Evolutionary conservation across 2,113 vertebrate species (phyloP), one percentile per base, ranked within the genome.

Genomic region (Channa maculata): DNA sequence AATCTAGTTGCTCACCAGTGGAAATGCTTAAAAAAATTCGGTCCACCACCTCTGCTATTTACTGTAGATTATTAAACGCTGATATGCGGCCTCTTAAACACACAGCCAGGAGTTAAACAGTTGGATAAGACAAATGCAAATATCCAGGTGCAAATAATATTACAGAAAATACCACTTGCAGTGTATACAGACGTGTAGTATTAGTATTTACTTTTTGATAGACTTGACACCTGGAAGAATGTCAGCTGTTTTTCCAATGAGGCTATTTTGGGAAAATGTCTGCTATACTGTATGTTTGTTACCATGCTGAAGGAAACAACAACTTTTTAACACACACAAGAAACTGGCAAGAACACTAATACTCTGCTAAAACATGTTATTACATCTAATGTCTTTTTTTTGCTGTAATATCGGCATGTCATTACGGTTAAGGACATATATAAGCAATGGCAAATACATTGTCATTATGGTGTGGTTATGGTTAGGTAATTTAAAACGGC

Each of bases 61-160:
- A 71, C 60, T 44, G 24, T 83, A 76, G 76, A 69, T 84, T 77
- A 78, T 77, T 61, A 65, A 65, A 53, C 69, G 58, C 45, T 58
- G 44, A 72, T 57, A 62, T 33, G 6, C 66, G 10, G 36, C 65
- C 44, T 77, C 36, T 80, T 41, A 43, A 13, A 34, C 33, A 54
- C 61, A 48, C 50, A 55, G 62, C 53, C 55, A 70, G 50, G 41
- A 54, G 45, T 39, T 53, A 68, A 83, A 49, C 45, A 14, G n/a
- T 46, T 59, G 5, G 38, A 68, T 63, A 24, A 86, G 38, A 65
- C 82, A 60, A 65, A 62, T 62, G 6, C 24, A 13, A 10, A 65
- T 2, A 36, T 8, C 24, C 9, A 55, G 49, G 24, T 43, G 24
- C 6, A 67, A 68, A 77, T 77, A 11, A 9, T 13, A 66, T 77